Evolutionary conservation across 1,140 invertebrate genomes (phyloP), one percentile per base, ranked within the genome.

Genomic region (Trichomalopsis sarcophagae): DNA sequence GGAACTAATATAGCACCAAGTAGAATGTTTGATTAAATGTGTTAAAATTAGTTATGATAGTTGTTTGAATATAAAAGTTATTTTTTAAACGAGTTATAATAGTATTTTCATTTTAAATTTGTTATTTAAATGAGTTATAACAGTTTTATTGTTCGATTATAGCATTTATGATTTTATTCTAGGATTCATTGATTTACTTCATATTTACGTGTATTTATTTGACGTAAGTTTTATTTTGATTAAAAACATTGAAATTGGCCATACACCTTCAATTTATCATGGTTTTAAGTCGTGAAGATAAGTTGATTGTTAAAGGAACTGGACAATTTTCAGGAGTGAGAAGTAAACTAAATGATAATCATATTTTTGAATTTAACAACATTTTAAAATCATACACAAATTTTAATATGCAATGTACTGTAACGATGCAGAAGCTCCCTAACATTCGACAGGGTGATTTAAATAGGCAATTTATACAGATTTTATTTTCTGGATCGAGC

Each of bases 401-500:
- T 36, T 74, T 14, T 74, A 13, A 74, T 33, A 74, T 74, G 36
- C 73, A 74, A 74, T 74, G 21, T 17, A 33, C 73, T 27, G 36
- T 78, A n/a, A 5, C 47, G n/a, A 30, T 78, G 33, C 76, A 78
- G 27, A 78, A 21, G 27, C 27, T 27, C 0, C 14, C 30, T 1
- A 27, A 62, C 50, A 78, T 78, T 78, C 1, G 11, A 27, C 36
- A 11, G 13, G 47, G 62, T 1, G 13, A 50, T 55, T 36, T 78
- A 27, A 33, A 78, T 78, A 23, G n/a, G 9, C 6, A 68, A 9
- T 68, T 71, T 74, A 11, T 74, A 14, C 73, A 74, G 17, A 74
- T 76, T 47, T 74, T 80, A 84, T 71, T 50, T 86, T 68, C 33
- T 81, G 27, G 30, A 36, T 30, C 47, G 17, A 87, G 3, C 40